Conservation (phyloP, 2,113 vertebrate genomes). For the Rhinoderma darwinii region DNA sequence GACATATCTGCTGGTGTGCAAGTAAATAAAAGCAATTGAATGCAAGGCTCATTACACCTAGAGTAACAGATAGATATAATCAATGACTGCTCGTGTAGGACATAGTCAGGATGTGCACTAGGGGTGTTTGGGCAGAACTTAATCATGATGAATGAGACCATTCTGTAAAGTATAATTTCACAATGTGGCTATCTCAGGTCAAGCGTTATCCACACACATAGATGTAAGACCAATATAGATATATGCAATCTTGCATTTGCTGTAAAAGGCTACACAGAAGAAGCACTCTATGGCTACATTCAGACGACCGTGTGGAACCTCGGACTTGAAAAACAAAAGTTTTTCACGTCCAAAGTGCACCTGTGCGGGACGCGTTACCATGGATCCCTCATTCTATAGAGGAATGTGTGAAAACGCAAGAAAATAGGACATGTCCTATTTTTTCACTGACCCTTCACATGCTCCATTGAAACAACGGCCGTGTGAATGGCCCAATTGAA, state of each 20-base stretch:
- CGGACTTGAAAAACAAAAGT: too few species aligned
- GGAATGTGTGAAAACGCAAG: too few species aligned
- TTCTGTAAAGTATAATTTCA: neutral
- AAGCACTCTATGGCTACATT: neutral
- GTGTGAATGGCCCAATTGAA: too few species aligned
- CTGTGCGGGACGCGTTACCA: too few species aligned
- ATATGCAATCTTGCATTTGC: neutral
- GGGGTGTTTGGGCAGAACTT: neutral
- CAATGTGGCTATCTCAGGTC: neutral
- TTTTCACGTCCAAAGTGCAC: too few species aligned
- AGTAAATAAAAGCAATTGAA: constrained; percentile 46
- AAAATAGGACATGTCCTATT: too few species aligned
- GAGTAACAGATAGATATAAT: constrained; percentile 14
- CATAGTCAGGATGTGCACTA: neutral
- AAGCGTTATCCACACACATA: neutral
- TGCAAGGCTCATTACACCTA: constrained; percentile 40
- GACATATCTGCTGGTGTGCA: constrained; percentile 25
- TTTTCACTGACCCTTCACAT: too few species aligned
- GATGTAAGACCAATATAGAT: neutral
- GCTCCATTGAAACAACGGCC: too few species aligned
- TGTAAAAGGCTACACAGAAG: neutral
- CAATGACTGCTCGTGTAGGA: constrained; percentile 16
- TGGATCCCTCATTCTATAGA: too few species aligned
- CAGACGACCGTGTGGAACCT: too few species aligned
- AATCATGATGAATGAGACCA: constrained; percentile 20